phyloP scores from a whole-genome alignment of 64 coral and sea anemone species.

The Dendrophyllia cribrosa region DNA sequence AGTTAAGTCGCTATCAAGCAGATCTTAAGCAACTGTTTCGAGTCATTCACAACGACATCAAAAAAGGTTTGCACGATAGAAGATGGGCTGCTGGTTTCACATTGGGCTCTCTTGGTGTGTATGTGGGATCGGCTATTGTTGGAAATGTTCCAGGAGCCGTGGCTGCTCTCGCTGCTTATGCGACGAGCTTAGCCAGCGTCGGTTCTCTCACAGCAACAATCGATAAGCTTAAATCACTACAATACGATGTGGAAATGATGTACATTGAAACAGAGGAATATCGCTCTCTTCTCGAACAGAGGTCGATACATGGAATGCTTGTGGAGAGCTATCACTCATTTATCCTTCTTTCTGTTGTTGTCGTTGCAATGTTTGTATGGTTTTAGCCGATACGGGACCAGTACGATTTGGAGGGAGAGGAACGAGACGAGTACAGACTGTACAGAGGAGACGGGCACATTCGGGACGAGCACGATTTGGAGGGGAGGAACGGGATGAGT shows the following conservation, averaged over 20 bases:
- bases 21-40: not conserved
- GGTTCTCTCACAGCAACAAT: not conserved
- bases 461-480: too few species aligned
- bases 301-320: not conserved
- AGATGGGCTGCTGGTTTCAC: not conserved
- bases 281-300: not conserved
- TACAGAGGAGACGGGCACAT: too few species aligned
- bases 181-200: not conserved
- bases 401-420: too few species aligned
- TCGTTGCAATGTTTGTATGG: not conserved
- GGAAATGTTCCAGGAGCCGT: not conserved
- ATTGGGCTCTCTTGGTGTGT: not conserved
- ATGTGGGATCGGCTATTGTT: not conserved
- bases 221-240: not conserved
- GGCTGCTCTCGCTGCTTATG: not conserved
- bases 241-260: not conserved
- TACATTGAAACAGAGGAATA: conserved; percentile 1
- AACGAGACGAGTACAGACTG: too few species aligned
- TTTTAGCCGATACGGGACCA: too few species aligned
- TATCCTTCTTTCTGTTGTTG: not conserved
- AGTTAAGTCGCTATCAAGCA: too few species aligned
- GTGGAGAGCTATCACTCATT: not conserved
- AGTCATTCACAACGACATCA: not conserved
- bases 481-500: too few species aligned
- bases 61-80: not conserved